Evolutionary conservation across 37 sponge, comb jelly and placozoan species (phyloP).

Genomic region (Theonella swinhoei): DNA sequence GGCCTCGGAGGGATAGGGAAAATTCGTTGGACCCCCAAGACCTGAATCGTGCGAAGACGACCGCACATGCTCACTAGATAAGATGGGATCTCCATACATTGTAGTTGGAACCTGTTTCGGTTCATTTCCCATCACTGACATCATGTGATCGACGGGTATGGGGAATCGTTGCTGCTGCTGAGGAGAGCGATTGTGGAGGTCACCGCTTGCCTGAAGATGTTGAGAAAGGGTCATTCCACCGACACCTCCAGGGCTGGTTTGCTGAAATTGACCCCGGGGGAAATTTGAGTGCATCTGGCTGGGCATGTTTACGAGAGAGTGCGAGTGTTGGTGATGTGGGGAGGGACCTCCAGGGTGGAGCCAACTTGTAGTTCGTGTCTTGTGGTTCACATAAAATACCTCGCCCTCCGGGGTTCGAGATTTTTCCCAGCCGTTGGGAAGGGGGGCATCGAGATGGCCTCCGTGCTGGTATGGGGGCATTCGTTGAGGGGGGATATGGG

Average conservation of each 20-base stretch:
- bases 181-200: neutral
- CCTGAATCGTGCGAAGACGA: slow-evolving; percentile 71
- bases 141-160: neutral
- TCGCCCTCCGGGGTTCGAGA: slow-evolving; percentile 69
- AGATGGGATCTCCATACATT: slow-evolving; percentile 63
- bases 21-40: slow-evolving; percentile 36
- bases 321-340: slow-evolving; percentile 62
- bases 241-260: neutral
- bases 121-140: neutral
- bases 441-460: slow-evolving; percentile 24
- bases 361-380: slow-evolving; percentile 70
- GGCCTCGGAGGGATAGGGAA: slow-evolving; percentile 43
- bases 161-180: slow-evolving; percentile 13
- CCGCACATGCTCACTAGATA: slow-evolving; percentile 50
- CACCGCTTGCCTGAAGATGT: neutral
- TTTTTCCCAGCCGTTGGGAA: slow-evolving; percentile 69
- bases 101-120: slow-evolving; percentile 22
- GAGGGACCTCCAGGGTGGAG: slow-evolving; percentile 26
- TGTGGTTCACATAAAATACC: slow-evolving; percentile 65
- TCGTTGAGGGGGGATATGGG: neutral
- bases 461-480: slow-evolving; percentile 40
- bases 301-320: slow-evolving; percentile 16
- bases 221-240: slow-evolving; percentile 9
- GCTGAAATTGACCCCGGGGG: neutral
- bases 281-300: neutral